These are phyloP conservation scores for Heloderma charlesbogerti DNA, from an alignment of 2,113 vertebrate species.

Conservation along the genomic window DNA sequence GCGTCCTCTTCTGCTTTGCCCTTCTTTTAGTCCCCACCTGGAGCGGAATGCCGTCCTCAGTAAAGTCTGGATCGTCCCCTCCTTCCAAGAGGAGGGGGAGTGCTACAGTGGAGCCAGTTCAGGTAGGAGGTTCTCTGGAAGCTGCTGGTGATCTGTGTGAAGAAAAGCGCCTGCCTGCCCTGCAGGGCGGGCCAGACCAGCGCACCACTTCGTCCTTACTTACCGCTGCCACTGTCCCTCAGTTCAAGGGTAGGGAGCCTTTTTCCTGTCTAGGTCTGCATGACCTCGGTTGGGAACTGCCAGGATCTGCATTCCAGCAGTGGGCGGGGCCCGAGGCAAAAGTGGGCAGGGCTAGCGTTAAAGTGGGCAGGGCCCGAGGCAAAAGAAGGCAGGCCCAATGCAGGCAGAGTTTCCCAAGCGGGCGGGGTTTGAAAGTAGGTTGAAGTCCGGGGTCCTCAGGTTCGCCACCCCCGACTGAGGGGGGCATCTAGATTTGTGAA, in stretches of 20 bases:
- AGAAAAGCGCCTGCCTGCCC: not conserved
- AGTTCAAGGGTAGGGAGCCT: not conserved
- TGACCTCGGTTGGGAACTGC: not conserved
- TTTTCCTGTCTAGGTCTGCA: not conserved
- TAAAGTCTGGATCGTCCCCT: too few species aligned
- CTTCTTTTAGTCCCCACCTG: not conserved
- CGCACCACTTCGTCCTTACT: not conserved
- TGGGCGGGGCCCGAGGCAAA: too few species aligned
- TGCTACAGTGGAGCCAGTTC: not conserved
- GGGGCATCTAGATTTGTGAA: too few species aligned
- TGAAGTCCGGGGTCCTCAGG: too few species aligned
- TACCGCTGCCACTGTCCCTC: not conserved
- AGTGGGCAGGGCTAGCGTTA: not conserved
- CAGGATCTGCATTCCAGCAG: not conserved
- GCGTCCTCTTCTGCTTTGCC: not conserved
- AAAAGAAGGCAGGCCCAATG: not conserved
- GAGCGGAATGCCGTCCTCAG: not conserved
- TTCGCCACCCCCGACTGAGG: too few species aligned
- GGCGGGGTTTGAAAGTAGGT: not conserved
- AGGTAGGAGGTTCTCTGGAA: not conserved
- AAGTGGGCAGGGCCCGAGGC: too few species aligned
- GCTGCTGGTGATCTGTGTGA: too few species aligned
- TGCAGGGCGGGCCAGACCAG: not conserved
- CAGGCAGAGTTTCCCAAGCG: not conserved
- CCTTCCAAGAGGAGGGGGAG: not conserved